Evolutionary conservation across 2,888 invertebrate genomes (phyloP).

Genomic region (Hypomecis atomaria): DNA sequence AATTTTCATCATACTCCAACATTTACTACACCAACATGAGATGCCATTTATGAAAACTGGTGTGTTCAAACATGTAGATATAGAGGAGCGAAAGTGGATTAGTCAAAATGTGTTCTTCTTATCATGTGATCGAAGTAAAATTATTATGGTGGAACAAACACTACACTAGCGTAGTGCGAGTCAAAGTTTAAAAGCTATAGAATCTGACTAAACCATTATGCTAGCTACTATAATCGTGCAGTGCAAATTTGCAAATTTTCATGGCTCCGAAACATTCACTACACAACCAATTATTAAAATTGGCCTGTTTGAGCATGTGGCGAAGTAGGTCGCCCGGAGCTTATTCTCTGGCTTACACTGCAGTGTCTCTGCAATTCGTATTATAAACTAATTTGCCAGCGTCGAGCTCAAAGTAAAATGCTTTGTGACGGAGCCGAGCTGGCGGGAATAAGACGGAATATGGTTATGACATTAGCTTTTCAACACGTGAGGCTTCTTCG

Average conservation of each 20-base stretch:
- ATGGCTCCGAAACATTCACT: not conserved
- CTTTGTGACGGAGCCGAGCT: constrained; percentile 52
- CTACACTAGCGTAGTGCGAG: no score
- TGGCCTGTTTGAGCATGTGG: constrained; percentile 6
- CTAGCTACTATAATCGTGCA: no score
- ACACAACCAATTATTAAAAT: not conserved
- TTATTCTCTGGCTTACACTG: constrained; percentile 19
- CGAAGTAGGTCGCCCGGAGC: constrained; percentile 3
- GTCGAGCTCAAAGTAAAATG: constrained; percentile 57
- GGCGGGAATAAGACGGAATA: constrained; percentile 55
- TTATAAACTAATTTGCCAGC: constrained; percentile 66
- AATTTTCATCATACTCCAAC: not conserved
- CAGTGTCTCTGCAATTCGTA: constrained; percentile 59
- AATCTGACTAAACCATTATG: no score
- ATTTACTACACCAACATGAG: not conserved
- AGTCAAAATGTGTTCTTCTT: constrained; percentile 10
- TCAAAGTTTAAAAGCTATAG: no score
- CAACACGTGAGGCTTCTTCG: not conserved
- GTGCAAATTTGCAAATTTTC: not conserved
- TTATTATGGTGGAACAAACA: no score
- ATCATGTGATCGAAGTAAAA: no score
- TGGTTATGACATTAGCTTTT: constrained; percentile 49
- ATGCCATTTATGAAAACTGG: not conserved
- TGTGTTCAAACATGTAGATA: constrained; percentile 1
- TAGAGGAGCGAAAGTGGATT: constrained; percentile 1